Percentiles rank a stretch among this genome's conserved stretches.
These are phyloP conservation scores for Pogonomyrmex californicus DNA, from an alignment of 1,140 invertebrate genomes.

Conservation along the genomic window DNA sequence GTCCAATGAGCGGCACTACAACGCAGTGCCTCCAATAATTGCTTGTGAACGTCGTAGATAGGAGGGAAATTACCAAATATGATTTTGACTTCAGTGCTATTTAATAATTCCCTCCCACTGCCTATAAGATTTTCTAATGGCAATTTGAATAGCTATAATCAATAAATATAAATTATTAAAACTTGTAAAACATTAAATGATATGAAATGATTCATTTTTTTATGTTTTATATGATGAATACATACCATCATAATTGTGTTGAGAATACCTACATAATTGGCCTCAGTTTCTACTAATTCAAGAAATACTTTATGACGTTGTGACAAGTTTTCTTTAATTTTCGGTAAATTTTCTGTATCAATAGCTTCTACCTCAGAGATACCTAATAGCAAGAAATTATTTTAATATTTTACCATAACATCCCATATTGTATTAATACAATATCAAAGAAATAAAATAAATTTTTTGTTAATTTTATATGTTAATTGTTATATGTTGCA, in stretches of 20 bases:
- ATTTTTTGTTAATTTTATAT: not conserved
- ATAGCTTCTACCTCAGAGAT: conserved; percentile 87
- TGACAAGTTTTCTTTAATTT: conserved; percentile 90
- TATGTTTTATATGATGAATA: not conserved
- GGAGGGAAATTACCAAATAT: conserved; percentile 98
- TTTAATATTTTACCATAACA: conserved; percentile 40
- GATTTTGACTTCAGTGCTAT: conserved; percentile 96
- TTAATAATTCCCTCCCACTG: conserved; percentile 91
- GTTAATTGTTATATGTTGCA: not conserved
- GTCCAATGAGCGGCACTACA: conserved; percentile 92
- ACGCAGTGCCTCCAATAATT: conserved; percentile 93
- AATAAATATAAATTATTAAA: conserved; percentile 30
- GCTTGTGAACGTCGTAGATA: conserved; percentile 96
- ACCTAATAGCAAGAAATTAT: conserved; percentile 81
- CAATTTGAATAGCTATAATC: conserved; percentile 95
- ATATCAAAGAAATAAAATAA: not conserved
- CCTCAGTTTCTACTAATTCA: conserved; percentile 98
- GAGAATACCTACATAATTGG: conserved; percentile 98
- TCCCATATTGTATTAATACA: conserved; percentile 8
- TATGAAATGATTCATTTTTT: not conserved
- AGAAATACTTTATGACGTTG: conserved; percentile 95
- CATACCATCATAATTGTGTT: conserved; percentile 95
- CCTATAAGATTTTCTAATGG: conserved; percentile 95
- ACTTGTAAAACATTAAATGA: not conserved
- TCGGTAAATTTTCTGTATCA: conserved; percentile 85